Conservation (phyloP, 2,113 vertebrate species). For the Grantiella picta region DNA sequence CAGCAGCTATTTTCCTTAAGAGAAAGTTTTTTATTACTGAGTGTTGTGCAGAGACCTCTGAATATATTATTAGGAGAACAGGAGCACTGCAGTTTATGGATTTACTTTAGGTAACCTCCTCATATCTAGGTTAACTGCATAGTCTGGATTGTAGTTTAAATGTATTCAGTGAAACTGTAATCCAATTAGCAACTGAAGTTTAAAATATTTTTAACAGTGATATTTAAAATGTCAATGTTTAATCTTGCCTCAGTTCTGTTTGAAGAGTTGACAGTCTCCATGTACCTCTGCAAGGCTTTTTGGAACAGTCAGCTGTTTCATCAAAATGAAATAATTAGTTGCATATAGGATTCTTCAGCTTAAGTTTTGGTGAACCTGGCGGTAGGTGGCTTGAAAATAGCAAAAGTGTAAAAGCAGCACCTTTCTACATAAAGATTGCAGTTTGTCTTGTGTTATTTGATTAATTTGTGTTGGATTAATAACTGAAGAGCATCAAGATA, state of each 20-base stretch:
- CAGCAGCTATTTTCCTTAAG: neutral
- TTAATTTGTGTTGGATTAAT: neutral
- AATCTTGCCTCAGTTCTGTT: neutral
- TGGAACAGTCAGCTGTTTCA: neutral
- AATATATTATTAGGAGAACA: neutral
- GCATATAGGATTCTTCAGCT: neutral
- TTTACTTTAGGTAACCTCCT: neutral
- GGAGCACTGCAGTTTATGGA: neutral
- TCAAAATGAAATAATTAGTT: neutral
- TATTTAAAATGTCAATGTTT: neutral
- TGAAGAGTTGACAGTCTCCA: neutral
- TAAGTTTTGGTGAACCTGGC: neutral
- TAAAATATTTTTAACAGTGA: neutral
- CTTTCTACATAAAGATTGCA: neutral
- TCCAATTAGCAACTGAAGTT: neutral
- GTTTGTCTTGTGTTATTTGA: neutral
- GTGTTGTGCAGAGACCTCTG: neutral
- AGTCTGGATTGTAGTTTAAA: neutral
- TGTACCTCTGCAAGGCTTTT: neutral
- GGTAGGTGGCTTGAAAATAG: neutral
- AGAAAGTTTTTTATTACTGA: neutral
- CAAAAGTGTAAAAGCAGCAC: neutral
- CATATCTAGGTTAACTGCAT: neutral
- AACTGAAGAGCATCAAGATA: neutral
- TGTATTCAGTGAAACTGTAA: neutral